Percentiles rank a stretch among this genome's conserved stretches.
These are phyloP conservation scores for Neoarius graeffei DNA, from an alignment of 2,113 vertebrate species.

Conservation along the genomic window DNA sequence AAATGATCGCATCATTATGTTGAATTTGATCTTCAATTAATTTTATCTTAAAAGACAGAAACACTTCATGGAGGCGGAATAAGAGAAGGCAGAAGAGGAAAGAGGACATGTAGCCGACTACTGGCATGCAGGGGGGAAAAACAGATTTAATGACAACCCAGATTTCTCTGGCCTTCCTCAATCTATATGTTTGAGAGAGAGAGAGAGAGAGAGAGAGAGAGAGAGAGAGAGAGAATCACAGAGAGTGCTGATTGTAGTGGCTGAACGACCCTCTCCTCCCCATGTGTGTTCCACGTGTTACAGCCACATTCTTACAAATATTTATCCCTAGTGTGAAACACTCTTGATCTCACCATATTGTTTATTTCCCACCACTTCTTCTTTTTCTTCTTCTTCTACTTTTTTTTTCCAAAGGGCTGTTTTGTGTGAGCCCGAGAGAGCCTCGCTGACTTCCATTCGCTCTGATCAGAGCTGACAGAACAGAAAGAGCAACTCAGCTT, in stretches of 20 bases:
- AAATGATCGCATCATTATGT: not conserved
- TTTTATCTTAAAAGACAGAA: not conserved
- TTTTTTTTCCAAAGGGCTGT: slow-evolving; percentile 65
- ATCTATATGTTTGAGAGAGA: not conserved
- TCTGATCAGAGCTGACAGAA: slow-evolving; percentile 67
- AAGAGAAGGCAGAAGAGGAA: not conserved
- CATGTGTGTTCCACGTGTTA: slow-evolving; percentile 80
- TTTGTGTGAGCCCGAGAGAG: slow-evolving; percentile 35
- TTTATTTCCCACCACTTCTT: slow-evolving; percentile 75
- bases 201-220: slow-evolving; percentile 11
- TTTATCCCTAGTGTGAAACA: slow-evolving; percentile 77
- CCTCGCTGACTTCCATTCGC: slow-evolving; percentile 70
- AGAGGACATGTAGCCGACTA: slow-evolving; percentile 15
- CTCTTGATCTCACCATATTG: slow-evolving; percentile 78
- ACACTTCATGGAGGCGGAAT: not conserved
- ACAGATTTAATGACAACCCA: slow-evolving; percentile 24
- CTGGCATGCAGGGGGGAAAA: not conserved
- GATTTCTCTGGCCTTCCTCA: slow-evolving; percentile 29
- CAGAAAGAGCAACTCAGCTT: slow-evolving; percentile 26
- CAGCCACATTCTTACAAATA: slow-evolving; percentile 77
- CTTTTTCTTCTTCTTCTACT: slow-evolving; percentile 55
- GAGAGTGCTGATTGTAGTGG: slow-evolving; percentile 54
- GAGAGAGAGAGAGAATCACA: slow-evolving; percentile 29
- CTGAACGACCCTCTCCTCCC: slow-evolving; percentile 59
- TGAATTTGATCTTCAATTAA: not conserved